Evolutionary conservation across 2,888 invertebrate genomes (phyloP).

Genomic region (Lysandra coridon): DNA sequence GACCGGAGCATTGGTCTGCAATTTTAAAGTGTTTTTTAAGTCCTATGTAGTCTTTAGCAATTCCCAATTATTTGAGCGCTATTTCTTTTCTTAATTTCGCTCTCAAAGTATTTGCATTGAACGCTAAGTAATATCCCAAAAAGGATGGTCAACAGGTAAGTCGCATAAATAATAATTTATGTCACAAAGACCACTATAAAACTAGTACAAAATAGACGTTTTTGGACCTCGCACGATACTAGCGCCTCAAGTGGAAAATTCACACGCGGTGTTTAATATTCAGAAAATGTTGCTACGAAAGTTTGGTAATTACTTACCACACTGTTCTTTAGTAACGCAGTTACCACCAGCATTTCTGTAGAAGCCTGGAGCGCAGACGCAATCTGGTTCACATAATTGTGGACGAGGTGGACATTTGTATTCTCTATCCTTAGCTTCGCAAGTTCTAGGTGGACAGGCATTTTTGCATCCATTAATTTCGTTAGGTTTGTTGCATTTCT

Average conservation of each 20-base stretch:
- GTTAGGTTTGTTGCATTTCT: constrained; percentile 30
- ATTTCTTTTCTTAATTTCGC: too few species aligned
- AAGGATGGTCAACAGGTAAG: too few species aligned
- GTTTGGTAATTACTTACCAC: not conserved
- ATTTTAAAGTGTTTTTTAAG: not conserved
- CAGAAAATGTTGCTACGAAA: too few species aligned
- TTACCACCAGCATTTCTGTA: constrained; percentile 34
- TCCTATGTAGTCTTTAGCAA: not conserved
- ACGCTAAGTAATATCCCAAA: too few species aligned
- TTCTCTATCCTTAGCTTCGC: constrained; percentile 30
- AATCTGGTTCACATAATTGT: constrained; percentile 29
- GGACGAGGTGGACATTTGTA: constrained; percentile 28
- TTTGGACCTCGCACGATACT: too few species aligned
- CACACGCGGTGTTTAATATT: too few species aligned
- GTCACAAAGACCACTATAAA: too few species aligned
- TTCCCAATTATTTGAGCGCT: not conserved
- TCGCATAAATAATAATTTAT: too few species aligned
- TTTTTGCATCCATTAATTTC: constrained; percentile 33
- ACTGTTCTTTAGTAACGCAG: constrained; percentile 34
- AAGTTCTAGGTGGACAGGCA: constrained; percentile 32
- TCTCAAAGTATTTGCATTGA: too few species aligned
- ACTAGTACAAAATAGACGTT: too few species aligned
- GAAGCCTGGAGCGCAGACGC: constrained; percentile 33
- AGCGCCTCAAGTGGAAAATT: too few species aligned
- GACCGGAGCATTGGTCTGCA: constrained; percentile 35